These are phyloP conservation scores for Capitulum mitella DNA, from an alignment of 2,888 invertebrate species.

Conservation along the genomic window DNA sequence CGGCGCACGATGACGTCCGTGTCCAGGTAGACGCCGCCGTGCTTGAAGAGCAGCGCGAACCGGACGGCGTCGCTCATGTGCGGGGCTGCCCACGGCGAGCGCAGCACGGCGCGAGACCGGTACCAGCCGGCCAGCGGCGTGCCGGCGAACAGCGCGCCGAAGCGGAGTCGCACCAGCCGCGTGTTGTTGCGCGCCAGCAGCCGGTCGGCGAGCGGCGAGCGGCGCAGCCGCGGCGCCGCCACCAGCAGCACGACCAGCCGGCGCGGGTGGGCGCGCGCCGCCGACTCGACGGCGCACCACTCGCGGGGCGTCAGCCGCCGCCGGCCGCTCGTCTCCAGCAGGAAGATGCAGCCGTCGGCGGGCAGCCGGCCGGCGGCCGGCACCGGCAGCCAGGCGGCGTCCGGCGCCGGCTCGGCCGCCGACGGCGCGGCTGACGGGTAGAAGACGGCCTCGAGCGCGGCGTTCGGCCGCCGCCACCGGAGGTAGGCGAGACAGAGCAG, in stretches of 20 bases:
- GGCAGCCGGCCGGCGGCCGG: background rate
- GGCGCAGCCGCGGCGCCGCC: conserved; percentile 27
- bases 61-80: conserved; percentile 33
- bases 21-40: conserved; percentile 36
- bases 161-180: conserved; percentile 26
- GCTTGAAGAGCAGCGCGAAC: conserved; percentile 30
- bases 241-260: conserved; percentile 30
- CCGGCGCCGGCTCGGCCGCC: background rate
- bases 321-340: conserved; percentile 32
- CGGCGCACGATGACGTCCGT: conserved; percentile 32
- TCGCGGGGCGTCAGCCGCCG: conserved; percentile 29
- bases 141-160: conserved; percentile 25
- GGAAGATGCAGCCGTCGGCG: conserved; percentile 16
- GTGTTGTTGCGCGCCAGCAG: conserved; percentile 27
- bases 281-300: conserved; percentile 35
- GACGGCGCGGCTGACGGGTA: background rate
- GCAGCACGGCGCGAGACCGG: conserved; percentile 27
- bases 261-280: conserved; percentile 29
- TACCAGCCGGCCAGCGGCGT: conserved; percentile 31
- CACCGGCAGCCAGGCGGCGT: background rate
- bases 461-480: background rate
- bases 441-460: background rate
- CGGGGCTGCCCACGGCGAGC: conserved; percentile 28
- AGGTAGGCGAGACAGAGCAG: background rate
- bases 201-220: background rate